Conservation (phyloP, 2,113 vertebrate genomes). For the Solea solea region DNA sequence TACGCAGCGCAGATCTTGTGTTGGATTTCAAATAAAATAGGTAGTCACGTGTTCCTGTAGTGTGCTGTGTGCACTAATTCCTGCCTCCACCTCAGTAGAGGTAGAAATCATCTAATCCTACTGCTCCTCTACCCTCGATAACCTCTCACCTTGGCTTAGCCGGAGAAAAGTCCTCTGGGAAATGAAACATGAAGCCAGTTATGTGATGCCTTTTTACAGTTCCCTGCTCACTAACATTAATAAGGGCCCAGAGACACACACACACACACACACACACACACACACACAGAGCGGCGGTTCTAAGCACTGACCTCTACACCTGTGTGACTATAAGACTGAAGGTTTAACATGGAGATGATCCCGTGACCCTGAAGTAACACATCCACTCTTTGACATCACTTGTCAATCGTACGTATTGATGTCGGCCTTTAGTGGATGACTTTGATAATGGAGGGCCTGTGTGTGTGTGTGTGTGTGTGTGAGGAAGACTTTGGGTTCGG, state of each 20-base stretch:
- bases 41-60: not conserved
- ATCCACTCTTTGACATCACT: constrained; percentile 28
- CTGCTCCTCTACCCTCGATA: constrained; percentile 60
- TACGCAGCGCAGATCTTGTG: not conserved
- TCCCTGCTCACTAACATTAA: constrained; percentile 49
- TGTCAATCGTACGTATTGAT: constrained; percentile 63
- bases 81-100: constrained; percentile 28
- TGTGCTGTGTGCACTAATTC: constrained; percentile 12
- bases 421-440: constrained; percentile 40
- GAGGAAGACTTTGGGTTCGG: not conserved
- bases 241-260: constrained; percentile 8
- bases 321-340: constrained; percentile 32
- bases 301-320: constrained; percentile 43
- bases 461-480: too few species aligned
- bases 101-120: constrained; percentile 56
- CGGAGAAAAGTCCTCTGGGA: constrained; percentile 60
- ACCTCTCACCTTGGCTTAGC: constrained; percentile 68
- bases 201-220: constrained; percentile 61
- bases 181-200: constrained; percentile 65
- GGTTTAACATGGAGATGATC: constrained; percentile 53
- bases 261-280: constrained; percentile 4
- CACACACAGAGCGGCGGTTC: constrained; percentile 13
- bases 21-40: not conserved
- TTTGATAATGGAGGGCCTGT: constrained; percentile 47
- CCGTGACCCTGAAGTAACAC: constrained; percentile 52